phyloP scores from a whole-genome alignment of 2,113 vertebrate genomes.

The Lycaon pictus region DNA sequence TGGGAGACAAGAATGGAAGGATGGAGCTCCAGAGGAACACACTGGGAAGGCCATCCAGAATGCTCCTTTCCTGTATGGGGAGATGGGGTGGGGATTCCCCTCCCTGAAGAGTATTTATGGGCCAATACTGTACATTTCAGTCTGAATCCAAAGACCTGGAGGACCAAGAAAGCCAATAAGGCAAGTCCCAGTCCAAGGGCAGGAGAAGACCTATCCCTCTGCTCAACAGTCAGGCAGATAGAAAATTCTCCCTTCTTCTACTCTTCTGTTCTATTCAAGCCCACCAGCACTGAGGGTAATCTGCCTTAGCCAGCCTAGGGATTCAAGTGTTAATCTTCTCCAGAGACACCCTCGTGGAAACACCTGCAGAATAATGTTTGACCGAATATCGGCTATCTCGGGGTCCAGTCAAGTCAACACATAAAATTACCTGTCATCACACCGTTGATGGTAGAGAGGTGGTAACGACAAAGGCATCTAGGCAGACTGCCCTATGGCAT shows the following conservation, averaged over 20 bases:
- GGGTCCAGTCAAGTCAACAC: neutral
- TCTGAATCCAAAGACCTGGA: neutral
- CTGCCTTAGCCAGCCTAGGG: neutral
- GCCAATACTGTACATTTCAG: neutral
- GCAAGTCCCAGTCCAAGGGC: neutral
- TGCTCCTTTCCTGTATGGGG: neutral
- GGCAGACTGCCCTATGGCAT: neutral
- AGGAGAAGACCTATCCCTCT: neutral
- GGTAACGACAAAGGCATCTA: neutral
- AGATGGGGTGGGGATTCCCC: neutral
- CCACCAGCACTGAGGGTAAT: neutral
- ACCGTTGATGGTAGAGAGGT: neutral
- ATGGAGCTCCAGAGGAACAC: neutral
- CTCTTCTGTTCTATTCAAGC: neutral
- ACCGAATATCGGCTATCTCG: neutral
- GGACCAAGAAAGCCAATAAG: neutral
- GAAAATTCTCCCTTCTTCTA: neutral
- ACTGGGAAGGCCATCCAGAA: neutral
- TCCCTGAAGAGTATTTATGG: neutral
- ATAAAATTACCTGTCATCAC: neutral
- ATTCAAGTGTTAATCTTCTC: neutral
- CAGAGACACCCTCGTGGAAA: neutral
- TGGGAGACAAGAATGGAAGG: neutral
- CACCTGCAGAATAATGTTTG: neutral
- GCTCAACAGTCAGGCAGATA: neutral